Evolutionary conservation across 2,113 vertebrate species (phyloP), one percentile per base, ranked within the genome.

Genomic region (Paramisgurnus dabryanus): DNA sequence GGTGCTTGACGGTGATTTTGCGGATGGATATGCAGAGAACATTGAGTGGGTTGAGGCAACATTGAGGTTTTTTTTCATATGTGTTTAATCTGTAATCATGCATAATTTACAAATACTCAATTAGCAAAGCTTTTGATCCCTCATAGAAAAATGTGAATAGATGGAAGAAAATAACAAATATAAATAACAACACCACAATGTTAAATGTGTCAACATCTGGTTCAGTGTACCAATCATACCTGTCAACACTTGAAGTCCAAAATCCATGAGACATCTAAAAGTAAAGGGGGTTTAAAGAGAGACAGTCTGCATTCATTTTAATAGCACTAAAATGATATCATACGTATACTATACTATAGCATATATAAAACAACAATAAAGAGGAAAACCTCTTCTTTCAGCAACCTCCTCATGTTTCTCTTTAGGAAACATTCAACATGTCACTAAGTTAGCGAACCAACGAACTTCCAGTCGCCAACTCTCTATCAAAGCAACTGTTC

Each of bases 61-160:
- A 6, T 73, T 75, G 53, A 67, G 3, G 65, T 15, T 34, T 10
- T 2, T 2, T 64, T 55, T 79, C 83, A 66, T 78, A 74, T 60
- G 80, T 64, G 50, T 7, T 22, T 71, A 18, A 80, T 73, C 50
- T 79, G 43, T 78, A 79, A 78, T 78, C 71, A 18, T 43, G 8
- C 78, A 47, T 84, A 1, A 80, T 85, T 81, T 87, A 2, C 60
- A 65, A 45, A 45, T 78, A 80, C 75, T 86, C 73, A 80, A 68
- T 87, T 82, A 88, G 67, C 0, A 50, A 83, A 45, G 77, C 82
- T 57, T 80, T 80, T 76, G 72, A 84, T 78, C 65, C 75, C 81
- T 84, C 47, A 6, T 43, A 82, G 79, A 2, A 45, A 75, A 72
- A 81, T 67, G 63, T 67, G 63, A 73, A 74, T 39, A 53, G 34